phyloP scores from a whole-genome alignment of 2,113 vertebrate species.

The Notarius lentiginosus region DNA sequence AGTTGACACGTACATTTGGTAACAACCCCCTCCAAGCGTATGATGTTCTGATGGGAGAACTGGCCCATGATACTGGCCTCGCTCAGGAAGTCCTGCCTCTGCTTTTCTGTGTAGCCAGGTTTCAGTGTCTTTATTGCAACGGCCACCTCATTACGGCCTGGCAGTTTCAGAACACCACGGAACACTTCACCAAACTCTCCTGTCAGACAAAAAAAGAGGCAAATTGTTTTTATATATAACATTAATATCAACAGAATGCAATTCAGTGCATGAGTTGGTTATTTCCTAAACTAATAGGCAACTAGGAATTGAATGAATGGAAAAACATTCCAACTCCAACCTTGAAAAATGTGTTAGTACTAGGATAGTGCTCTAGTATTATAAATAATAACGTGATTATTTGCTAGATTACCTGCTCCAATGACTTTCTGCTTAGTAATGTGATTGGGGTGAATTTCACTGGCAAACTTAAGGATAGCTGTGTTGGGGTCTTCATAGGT shows the following conservation, averaged over 20 bases:
- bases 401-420: constrained; percentile 81
- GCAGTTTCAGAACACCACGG: constrained; percentile 80
- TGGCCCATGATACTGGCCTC: constrained; percentile 99
- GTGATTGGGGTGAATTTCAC: constrained; percentile 82
- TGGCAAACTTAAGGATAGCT: constrained; percentile 94
- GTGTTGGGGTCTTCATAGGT: constrained; percentile 96
- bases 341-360: neutral
- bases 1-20: constrained; percentile 85
- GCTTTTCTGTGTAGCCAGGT: constrained; percentile 91
- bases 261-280: neutral
- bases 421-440: constrained; percentile 93
- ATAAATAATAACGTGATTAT: neutral
- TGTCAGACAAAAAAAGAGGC: constrained; percentile 50
- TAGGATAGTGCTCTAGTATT: too few species aligned
- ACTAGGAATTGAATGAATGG: neutral
- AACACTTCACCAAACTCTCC: constrained; percentile 97
- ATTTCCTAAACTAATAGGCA: neutral
- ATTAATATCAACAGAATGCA: neutral
- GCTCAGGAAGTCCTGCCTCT: constrained; percentile 90
- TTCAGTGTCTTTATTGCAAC: constrained; percentile 96
- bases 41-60: constrained; percentile 95
- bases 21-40: constrained; percentile 91
- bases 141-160: constrained; percentile 76
- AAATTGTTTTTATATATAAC: neutral
- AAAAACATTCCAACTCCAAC: neutral